Base-by-base conservation (phyloP, 2,797 vertebrate genomes). In the Chelmon rostratus region DNA sequence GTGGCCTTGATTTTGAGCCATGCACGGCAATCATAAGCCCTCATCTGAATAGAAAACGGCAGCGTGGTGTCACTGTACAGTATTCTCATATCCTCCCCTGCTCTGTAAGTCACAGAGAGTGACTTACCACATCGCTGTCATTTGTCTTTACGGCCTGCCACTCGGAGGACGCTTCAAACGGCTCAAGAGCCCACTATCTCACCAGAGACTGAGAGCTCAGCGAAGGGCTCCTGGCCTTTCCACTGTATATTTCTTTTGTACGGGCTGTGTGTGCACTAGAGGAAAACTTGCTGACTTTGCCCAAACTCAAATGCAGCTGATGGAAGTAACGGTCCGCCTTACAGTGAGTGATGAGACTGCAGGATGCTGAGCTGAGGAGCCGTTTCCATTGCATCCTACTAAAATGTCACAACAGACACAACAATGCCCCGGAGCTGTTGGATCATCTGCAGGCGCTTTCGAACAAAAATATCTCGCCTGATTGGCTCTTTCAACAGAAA, bases 331-430 rank as follows among this genome's bases (percentile, higher is more conserved):
- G 78, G 92, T 76, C 91, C 83, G 83, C 93, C 89, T 89, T 88
- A 92, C 92, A 93, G 93, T 95, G 94, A 95, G 92, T 94, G 94
- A 95, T 95, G 95, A 95, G 93, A 92, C 93, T 90, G 93, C 92
- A 95, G 91, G 93, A 93, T 88, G 90, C 94, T 88, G 91, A 90
- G 93, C 89, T 86, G 89, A 92, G 87, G 82, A 92, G 86, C 89
- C 37, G 81, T 88, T 92, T 91, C 89, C 82, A 76, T 87, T 63
- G 83, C 86, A 88, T 89, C 81, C 80, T 40, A 42, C 85, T 89
- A 75, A 87, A 92, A 85, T 86, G 84, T 90, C 88, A 89, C 87
- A 82, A 77, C 82, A 84, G 82, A 90, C 73, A 87, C 83, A 76
- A 62, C 76, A 61, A 77, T 19, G 79, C 86, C 50, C 76, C 78